Percentiles rank a stretch among this genome's conserved stretches.
phyloP scores from a whole-genome alignment of 1,140 invertebrate species.

The Phortica variegata region DNA sequence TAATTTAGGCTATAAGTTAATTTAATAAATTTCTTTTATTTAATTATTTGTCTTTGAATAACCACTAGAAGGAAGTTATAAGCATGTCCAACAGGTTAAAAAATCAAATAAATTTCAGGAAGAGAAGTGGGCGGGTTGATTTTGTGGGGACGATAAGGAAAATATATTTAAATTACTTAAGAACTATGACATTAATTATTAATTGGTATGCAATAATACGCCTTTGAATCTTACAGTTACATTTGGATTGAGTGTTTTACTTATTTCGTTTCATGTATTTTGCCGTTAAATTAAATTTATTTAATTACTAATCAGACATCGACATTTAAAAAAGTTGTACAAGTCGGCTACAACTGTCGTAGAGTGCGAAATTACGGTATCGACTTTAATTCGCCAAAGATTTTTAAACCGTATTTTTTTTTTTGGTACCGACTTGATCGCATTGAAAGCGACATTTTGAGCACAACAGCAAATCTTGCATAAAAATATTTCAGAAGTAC shows the following conservation, averaged over 20 bases:
- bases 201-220: constrained; percentile 42
- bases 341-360: too few species aligned
- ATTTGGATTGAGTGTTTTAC: constrained; percentile 33
- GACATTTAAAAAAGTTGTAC: constrained; percentile 54
- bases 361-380: too few species aligned
- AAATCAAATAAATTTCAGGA: too few species aligned
- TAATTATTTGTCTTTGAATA: constrained; percentile 52
- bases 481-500: too few species aligned
- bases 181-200: too few species aligned
- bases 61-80: constrained; percentile 42
- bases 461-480: too few species aligned
- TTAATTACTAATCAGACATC: constrained; percentile 49
- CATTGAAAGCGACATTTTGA: too few species aligned
- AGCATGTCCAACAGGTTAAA: too few species aligned
- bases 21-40: constrained; percentile 24
- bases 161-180: too few species aligned
- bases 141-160: not conserved
- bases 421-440: too few species aligned
- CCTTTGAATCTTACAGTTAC: constrained; percentile 21
- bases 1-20: constrained; percentile 50
- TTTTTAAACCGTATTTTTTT: too few species aligned
- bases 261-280: constrained; percentile 29
- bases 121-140: not conserved
- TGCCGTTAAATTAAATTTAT: constrained; percentile 4
- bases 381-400: too few species aligned